A percentile compares a stretch with the other conserved stretches of the same genome.
Conservation (phyloP, 2,113 vertebrate species). For the Triplophysa tibetana region DNA sequence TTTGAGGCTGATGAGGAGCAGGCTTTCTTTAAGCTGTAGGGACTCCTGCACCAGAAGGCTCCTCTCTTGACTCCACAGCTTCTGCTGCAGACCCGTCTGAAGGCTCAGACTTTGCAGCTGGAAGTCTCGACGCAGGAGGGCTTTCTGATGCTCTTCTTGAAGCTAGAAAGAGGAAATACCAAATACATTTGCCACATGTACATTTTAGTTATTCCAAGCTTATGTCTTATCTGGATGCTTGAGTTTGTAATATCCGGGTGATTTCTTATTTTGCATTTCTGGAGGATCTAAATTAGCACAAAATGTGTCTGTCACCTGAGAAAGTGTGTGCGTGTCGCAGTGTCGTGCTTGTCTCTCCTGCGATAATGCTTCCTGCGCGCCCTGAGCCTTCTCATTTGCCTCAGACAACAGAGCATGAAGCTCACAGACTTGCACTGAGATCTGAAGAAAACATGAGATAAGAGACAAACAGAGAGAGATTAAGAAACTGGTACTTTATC, state of each 20-base stretch:
- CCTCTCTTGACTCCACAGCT: constrained; percentile 94
- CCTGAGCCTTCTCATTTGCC: constrained; percentile 77
- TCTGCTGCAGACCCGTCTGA: constrained; percentile 91
- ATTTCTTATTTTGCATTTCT: background rate
- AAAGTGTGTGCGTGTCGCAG: constrained; percentile 81
- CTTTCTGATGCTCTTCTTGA: constrained; percentile 94
- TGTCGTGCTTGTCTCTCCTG: constrained; percentile 81
- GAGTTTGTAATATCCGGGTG: background rate
- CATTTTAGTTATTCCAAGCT: background rate
- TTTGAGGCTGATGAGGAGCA: constrained; percentile 93
- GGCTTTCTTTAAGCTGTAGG: constrained; percentile 92
- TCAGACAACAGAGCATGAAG: constrained; percentile 79
- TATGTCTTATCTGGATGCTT: background rate
- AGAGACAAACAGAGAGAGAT: constrained; percentile 32
- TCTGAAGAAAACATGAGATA: constrained; percentile 32
- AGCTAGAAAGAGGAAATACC: constrained; percentile 67
- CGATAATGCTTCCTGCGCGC: constrained; percentile 80
- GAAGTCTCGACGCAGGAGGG: constrained; percentile 87
- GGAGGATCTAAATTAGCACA: background rate
- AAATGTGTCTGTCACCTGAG: constrained; percentile 76
- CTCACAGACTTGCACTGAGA: constrained; percentile 75
- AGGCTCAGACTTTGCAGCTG: constrained; percentile 94
- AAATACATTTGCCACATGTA: no score
- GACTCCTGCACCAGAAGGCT: constrained; percentile 92
- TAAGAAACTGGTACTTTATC: background rate